Evolutionary conservation across 2,113 vertebrate species (phyloP).

Genomic region (Burhinus oedicnemus): DNA sequence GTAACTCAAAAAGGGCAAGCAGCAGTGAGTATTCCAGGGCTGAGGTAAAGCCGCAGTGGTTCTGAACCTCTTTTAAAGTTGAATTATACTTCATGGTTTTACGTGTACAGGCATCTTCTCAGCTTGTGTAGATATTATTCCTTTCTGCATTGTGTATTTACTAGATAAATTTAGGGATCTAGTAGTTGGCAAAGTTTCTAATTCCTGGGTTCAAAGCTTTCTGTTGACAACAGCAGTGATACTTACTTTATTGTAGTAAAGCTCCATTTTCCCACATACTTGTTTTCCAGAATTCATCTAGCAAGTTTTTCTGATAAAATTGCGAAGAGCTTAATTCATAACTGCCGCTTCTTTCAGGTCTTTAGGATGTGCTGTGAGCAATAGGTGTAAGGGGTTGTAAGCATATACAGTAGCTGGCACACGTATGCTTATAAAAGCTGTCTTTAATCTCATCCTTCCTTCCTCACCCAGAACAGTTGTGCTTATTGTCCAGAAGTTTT

Average conservation of each 20-base stretch:
- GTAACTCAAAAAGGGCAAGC: not conserved
- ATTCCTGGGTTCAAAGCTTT: not conserved
- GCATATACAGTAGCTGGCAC: not conserved
- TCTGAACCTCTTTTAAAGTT: not conserved
- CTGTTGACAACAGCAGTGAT: not conserved
- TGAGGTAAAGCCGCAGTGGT: not conserved
- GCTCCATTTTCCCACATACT: not conserved
- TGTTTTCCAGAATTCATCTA: not conserved
- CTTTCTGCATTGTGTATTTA: not conserved
- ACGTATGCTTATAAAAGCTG: not conserved
- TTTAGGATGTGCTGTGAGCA: not conserved
- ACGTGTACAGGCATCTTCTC: not conserved
- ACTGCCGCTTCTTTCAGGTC: not conserved
- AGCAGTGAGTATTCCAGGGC: not conserved
- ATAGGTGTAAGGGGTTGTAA: not conserved
- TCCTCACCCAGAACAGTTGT: not conserved
- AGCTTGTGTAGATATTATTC: not conserved
- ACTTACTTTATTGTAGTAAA: not conserved
- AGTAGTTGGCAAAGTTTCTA: not conserved
- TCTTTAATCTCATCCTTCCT: not conserved
- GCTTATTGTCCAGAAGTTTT: not conserved
- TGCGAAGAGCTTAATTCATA: not conserved
- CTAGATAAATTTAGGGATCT: not conserved
- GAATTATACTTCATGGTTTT: not conserved
- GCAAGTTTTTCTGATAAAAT: not conserved